These are phyloP conservation scores for Eupelmus urozonus DNA, from an alignment of 2,888 invertebrate genomes.

Conservation along the genomic window DNA sequence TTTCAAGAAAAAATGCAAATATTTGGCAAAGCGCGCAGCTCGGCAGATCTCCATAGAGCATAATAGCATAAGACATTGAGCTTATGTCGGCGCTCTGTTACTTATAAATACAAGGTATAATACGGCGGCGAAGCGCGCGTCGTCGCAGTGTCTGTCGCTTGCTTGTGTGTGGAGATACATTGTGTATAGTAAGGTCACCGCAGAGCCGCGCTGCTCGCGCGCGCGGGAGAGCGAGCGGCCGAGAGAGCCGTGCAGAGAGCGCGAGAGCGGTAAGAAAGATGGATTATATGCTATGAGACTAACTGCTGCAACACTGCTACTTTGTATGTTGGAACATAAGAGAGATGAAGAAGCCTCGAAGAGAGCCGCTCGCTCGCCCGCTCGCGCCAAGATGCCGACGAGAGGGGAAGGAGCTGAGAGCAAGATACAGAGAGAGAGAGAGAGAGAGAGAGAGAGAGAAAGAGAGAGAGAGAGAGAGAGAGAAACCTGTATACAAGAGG, in stretches of 20 bases:
- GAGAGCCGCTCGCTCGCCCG: not conserved
- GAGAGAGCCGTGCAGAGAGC: conserved; percentile 9
- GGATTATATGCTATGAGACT: conserved; percentile 38
- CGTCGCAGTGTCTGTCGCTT: too few relatives aligned
- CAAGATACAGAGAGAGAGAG: not conserved
- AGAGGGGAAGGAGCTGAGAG: not conserved
- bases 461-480: not conserved
- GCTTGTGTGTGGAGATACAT: too few relatives aligned
- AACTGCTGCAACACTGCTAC: conserved; percentile 58
- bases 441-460: not conserved
- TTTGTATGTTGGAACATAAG: conserved; percentile 62
- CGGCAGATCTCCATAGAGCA: too few relatives aligned
- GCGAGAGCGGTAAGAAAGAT: conserved; percentile 54
- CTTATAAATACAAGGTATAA: too few relatives aligned
- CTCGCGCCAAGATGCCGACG: not conserved
- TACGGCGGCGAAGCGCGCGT: too few relatives aligned
- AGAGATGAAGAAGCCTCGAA: conserved; percentile 50
- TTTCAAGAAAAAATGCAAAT: too few relatives aligned
- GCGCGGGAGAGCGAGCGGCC: not conserved
- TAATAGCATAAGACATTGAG: too few relatives aligned
- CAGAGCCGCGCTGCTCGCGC: not conserved
- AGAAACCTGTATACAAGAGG: too few relatives aligned
- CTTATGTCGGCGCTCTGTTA: too few relatives aligned
- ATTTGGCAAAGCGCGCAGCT: too few relatives aligned
- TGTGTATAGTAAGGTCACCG: conserved; percentile 13